Percentiles rank a stretch among this genome's conserved stretches.
These are phyloP conservation scores for Leucoraja ocellata DNA, from an alignment of 2,797 vertebrate genomes.

Conservation along the genomic window DNA sequence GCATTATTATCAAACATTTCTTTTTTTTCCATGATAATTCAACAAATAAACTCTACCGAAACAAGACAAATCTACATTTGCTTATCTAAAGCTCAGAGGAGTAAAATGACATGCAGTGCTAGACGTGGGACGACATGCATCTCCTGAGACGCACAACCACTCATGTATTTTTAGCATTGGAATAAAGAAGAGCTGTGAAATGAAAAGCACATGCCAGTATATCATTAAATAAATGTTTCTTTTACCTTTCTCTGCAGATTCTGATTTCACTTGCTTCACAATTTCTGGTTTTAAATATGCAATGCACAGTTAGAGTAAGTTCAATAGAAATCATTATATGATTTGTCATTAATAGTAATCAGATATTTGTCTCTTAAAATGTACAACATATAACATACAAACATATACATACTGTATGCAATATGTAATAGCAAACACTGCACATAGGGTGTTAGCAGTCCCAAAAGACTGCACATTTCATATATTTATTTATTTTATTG, in stretches of 20 bases:
- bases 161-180: background rate
- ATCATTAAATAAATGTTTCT: background rate
- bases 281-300: background rate
- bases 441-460: background rate
- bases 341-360: background rate
- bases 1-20: background rate
- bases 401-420: background rate
- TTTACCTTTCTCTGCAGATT: conserved; percentile 9
- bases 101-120: background rate
- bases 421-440: background rate
- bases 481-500: background rate
- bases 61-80: background rate
- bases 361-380: background rate
- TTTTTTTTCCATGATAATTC: background rate
- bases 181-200: background rate
- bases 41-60: background rate
- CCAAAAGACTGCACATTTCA: background rate
- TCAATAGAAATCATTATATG: background rate
- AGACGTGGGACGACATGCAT: background rate
- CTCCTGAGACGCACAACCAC: background rate
- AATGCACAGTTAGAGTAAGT: background rate
- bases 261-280: background rate
- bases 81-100: background rate
- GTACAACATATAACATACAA: background rate
- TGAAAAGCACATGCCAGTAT: background rate